A percentile compares a stretch with the other conserved stretches of the same genome.
These are phyloP conservation scores for Remorina albescens DNA, from an alignment of 2,797 vertebrate genomes.

Conservation along the genomic window DNA sequence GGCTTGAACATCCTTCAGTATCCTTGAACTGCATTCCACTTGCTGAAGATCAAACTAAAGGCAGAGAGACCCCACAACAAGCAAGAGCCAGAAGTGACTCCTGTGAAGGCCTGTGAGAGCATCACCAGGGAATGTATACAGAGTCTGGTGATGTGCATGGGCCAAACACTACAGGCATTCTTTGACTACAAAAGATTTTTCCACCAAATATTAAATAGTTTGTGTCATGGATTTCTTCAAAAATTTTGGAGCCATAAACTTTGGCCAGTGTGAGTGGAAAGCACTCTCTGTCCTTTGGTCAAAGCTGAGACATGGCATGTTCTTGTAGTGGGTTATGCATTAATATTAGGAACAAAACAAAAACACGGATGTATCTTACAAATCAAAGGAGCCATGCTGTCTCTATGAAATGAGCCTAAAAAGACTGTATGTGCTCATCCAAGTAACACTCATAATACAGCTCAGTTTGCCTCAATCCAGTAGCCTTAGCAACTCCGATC, in stretches of 20 bases:
- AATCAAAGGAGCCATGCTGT: not conserved
- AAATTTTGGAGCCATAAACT: not conserved
- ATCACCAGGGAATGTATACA: not conserved
- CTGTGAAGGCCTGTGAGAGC: not conserved
- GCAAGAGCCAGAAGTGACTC: not conserved
- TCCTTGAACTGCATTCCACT: not conserved
- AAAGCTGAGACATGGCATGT: too few species aligned
- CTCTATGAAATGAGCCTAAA: constrained; percentile 13
- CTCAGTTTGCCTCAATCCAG: constrained; percentile 43
- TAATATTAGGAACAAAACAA: not conserved
- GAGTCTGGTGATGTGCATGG: too few species aligned
- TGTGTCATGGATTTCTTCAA: not conserved
- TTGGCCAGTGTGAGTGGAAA: too few species aligned
- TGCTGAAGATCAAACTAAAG: not conserved
- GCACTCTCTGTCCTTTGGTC: too few species aligned
- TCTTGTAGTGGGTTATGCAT: too few species aligned
- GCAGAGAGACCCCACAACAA: not conserved
- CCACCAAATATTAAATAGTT: not conserved
- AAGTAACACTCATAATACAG: constrained; percentile 35
- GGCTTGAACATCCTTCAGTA: not conserved
- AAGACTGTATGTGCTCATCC: constrained; percentile 29
- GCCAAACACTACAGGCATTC: too few species aligned
- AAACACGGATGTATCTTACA: not conserved
- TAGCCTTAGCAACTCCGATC: constrained; percentile 68
- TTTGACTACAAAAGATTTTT: too few species aligned